Percentiles rank a stretch among this genome's conserved stretches.
Evolutionary conservation across 2,113 vertebrate genomes (phyloP).

Genomic region (Diadophis punctatus): DNA sequence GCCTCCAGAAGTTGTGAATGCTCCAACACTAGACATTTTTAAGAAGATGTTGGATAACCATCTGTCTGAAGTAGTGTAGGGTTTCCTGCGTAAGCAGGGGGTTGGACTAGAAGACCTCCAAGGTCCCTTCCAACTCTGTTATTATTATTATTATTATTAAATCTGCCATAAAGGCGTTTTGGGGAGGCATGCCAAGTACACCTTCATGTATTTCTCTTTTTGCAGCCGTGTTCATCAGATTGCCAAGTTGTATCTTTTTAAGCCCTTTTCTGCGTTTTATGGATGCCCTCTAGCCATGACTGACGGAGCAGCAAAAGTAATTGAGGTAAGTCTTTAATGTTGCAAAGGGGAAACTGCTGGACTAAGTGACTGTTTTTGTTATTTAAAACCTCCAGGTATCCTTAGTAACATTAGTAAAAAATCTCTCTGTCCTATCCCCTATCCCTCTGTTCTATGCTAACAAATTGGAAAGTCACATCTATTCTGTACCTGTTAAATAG

Average conservation of each 20-base stretch:
- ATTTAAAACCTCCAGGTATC: background rate
- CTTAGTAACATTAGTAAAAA: background rate
- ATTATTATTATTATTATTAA: no score
- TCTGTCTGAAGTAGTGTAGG: no score
- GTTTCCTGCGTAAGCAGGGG: no score
- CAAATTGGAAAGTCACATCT: background rate
- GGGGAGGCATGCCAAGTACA: background rate
- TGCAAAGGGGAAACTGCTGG: background rate
- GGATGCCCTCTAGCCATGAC: constrained; percentile 84
- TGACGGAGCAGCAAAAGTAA: constrained; percentile 85
- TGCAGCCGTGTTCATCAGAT: constrained; percentile 82
- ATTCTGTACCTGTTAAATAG: background rate
- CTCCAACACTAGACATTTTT: no score
- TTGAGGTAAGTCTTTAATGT: constrained; percentile 69
- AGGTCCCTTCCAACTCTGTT: no score
- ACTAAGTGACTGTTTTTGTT: background rate
- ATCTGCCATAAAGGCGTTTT: background rate
- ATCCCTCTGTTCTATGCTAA: background rate
- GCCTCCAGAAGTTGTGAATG: no score
- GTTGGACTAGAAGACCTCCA: no score
- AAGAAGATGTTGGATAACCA: no score
- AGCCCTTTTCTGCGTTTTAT: constrained; percentile 75
- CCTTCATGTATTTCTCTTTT: background rate
- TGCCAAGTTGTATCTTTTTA: constrained; percentile 80
- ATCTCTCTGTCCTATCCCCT: background rate